Evolutionary conservation across 2,797 vertebrate genomes (phyloP).

Genomic region (Todus mexicanus): DNA sequence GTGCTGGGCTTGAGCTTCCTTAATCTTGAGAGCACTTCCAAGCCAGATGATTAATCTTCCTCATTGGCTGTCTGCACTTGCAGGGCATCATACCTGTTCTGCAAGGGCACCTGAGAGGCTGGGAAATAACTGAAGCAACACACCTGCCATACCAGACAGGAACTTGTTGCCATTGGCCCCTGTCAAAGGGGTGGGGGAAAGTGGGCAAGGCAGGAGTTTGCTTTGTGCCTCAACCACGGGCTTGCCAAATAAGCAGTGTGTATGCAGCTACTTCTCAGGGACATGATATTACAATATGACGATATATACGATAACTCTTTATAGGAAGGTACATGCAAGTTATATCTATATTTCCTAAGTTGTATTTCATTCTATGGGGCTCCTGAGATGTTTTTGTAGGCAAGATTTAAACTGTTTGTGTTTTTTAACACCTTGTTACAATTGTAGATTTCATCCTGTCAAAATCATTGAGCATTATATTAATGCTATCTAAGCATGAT

Average conservation of each 20-base stretch:
- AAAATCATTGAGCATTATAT: not conserved
- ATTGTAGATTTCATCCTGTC: not conserved
- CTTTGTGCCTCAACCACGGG: too few species aligned
- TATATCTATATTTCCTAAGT: not conserved
- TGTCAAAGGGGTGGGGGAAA: too few species aligned
- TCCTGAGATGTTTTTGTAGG: not conserved
- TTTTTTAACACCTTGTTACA: not conserved
- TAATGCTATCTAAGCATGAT: not conserved
- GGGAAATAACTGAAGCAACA: too few species aligned
- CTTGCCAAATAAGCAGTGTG: not conserved
- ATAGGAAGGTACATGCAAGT: not conserved
- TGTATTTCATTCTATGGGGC: not conserved
- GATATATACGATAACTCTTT: not conserved
- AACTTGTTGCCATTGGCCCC: too few species aligned
- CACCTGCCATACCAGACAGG: too few species aligned
- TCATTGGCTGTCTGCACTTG: too few species aligned
- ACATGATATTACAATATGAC: not conserved
- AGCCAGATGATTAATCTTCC: too few species aligned
- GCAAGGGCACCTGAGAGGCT: too few species aligned
- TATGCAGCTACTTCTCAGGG: not conserved
- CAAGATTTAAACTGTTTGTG: not conserved
- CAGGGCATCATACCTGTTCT: too few species aligned
- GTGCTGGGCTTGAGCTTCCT: too few species aligned
- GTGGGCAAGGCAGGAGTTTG: too few species aligned
- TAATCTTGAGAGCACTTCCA: too few species aligned